Conservation (phyloP, 35 echinoderm and acorn worm genomes). For the Apostichopus japonicus region DNA sequence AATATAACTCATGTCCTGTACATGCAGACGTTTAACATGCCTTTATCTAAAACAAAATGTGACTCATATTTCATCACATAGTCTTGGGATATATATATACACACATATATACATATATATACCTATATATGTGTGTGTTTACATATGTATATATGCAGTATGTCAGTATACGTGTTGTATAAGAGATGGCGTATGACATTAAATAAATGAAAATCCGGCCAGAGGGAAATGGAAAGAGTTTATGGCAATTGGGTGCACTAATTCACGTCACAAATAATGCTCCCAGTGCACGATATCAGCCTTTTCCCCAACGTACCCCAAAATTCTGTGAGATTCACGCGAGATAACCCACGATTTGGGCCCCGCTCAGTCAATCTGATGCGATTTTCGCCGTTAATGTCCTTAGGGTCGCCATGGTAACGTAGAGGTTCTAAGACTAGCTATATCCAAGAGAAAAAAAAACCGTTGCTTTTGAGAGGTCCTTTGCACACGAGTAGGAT, state of each 20-base stretch:
- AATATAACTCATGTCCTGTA: too few relatives aligned
- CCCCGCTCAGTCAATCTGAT: slow-evolving; percentile 16
- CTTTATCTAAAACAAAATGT: too few relatives aligned
- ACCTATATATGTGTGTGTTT: too few relatives aligned
- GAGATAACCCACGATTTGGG: slow-evolving; percentile 16
- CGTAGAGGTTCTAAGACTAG: neutral
- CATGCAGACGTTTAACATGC: too few relatives aligned
- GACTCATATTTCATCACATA: too few relatives aligned
- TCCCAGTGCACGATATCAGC: neutral
- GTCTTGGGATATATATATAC: too few relatives aligned
- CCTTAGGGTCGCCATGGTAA: neutral
- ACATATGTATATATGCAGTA: too few relatives aligned
- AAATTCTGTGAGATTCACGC: slow-evolving; percentile 1
- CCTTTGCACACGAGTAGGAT: neutral
- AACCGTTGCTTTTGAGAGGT: neutral
- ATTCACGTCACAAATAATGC: neutral
- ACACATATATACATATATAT: too few relatives aligned
- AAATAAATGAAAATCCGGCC: too few relatives aligned
- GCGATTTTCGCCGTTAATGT: neutral
- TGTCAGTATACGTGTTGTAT: too few relatives aligned
- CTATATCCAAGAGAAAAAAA: neutral
- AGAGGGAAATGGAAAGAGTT: neutral
- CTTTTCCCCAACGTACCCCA: neutral
- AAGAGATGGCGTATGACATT: too few relatives aligned
- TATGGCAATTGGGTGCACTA: neutral